Conservation (phyloP, 2,888 invertebrate genomes). For the Aphelenchoides bicaudatus region DNA sequence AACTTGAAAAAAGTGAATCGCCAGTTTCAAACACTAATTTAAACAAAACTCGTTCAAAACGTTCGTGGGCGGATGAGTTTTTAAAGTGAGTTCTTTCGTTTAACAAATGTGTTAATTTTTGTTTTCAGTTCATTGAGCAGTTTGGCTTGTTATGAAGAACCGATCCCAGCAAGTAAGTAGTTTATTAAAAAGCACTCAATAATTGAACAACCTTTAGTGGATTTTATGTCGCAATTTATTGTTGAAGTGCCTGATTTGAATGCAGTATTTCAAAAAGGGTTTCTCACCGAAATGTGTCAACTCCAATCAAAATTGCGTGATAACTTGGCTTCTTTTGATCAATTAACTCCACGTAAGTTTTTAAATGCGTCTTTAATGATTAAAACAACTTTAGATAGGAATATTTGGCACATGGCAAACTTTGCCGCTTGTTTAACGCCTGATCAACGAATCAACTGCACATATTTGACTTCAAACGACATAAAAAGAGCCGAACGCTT, state of each 20-base stretch:
- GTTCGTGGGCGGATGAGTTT: conserved; percentile 53
- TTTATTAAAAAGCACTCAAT: conserved; percentile 7
- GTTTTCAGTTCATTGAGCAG: conserved; percentile 47
- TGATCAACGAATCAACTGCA: conserved; percentile 46
- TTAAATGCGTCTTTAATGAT: no score
- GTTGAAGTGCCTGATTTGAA: conserved; percentile 44
- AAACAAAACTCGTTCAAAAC: conserved; percentile 11
- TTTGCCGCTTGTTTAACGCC: conserved; percentile 53
- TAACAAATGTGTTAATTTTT: no score
- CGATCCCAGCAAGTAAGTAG: conserved; percentile 48
- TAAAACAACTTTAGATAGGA: no score
- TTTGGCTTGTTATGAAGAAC: conserved; percentile 55
- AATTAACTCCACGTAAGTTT: conserved; percentile 36
- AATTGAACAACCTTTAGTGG: conserved; percentile 44
- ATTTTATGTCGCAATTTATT: conserved; percentile 53
- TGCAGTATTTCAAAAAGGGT: conserved; percentile 38
- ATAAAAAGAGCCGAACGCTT: conserved; percentile 33
- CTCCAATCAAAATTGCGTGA: conserved; percentile 40
- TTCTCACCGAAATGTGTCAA: conserved; percentile 46
- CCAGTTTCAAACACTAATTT: conserved; percentile 3
- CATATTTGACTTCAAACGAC: conserved; percentile 40
- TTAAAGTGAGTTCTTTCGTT: no score
- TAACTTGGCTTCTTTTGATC: conserved; percentile 35
- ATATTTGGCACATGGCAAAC: conserved; percentile 52
- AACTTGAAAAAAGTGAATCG: conserved; percentile 19